Base-by-base conservation (phyloP, 2,888 invertebrate species). In the Drosophila trichaetosa region DNA sequence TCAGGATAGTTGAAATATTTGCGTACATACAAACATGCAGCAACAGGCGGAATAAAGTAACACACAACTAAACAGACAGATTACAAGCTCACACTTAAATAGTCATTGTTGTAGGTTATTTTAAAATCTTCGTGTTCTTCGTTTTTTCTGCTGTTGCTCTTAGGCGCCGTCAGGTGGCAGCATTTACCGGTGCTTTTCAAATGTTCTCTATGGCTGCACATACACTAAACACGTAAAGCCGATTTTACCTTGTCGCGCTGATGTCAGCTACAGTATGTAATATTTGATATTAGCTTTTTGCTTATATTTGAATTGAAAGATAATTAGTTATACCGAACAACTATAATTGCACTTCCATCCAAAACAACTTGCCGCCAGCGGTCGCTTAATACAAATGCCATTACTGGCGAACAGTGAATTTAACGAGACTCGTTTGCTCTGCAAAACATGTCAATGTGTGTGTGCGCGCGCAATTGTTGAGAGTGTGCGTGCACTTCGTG, bases 401-500 rank as follows among this genome's bases (percentile, higher is more conserved):
- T 52, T 31, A 60, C 10, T 33, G 52, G 61, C 54, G 59, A 65
- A 71, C 65, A 53, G 29, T 66, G 65, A 78, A 75, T 75, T 78
- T 42, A 78, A 75, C 49, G 62, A 71, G 64, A 67, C 75, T 78
- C 52, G 60, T 52, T 57, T 64, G 59, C 54, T 71, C 61, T 52
- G 58, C 27, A 34, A 42, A 21, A 29, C 16, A n/a, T 48, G 48
- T 62, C 49, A 56, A 53, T 71, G 74, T 77, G 49, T 78, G 68
- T 53, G 79, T 79, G 78, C 72, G 76, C 78, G 78, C 78, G 76
- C 78, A 79, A 78, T 75, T 78, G 59, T 10, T 42, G 64, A 66
- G 5, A 24, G 59, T 57, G 69, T 62, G 51, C 73, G 69, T 76
- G 73, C 54, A 42, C 11, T 36, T 61, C 62, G 56, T 57, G 53